These are phyloP conservation scores for Drosophila hydei DNA, from an alignment of 1,140 invertebrate species.

Conservation along the genomic window DNA sequence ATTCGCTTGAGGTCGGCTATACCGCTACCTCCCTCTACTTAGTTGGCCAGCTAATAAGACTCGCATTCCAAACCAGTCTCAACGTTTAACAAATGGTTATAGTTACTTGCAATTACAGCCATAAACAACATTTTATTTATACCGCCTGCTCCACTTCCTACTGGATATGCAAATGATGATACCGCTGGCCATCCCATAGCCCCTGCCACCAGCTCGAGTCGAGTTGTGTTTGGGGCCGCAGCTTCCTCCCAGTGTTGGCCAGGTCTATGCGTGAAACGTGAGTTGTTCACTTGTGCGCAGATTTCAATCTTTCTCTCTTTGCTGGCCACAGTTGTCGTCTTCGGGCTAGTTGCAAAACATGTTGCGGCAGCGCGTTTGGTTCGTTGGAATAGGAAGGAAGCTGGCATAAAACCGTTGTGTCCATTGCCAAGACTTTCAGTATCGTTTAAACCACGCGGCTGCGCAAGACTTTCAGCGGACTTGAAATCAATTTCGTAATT, in stretches of 20 bases:
- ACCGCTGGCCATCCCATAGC: conserved; percentile 24
- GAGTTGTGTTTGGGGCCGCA: neutral
- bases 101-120: conserved; percentile 58
- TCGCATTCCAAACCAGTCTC: neutral
- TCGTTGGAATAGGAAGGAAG: conserved; percentile 62
- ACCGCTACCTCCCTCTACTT: neutral
- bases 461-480: conserved; percentile 39
- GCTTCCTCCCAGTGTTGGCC: conserved; percentile 14
- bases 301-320: conserved; percentile 50
- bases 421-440: conserved; percentile 81
- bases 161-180: conserved; percentile 73
- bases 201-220: conserved; percentile 1
- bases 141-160: conserved; percentile 73
- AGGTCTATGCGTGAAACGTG: conserved; percentile 18
- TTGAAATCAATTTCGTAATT: neutral
- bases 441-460: conserved; percentile 75
- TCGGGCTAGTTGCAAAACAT: conserved; percentile 54
- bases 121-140: conserved; percentile 79
- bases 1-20: neutral
- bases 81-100: conserved; percentile 45
- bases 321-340: conserved; percentile 21
- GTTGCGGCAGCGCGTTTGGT: conserved; percentile 38
- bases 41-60: conserved; percentile 15
- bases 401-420: conserved; percentile 81
- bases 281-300: conserved; percentile 19